Evolutionary conservation across 2,888 invertebrate genomes (phyloP), one percentile per base, ranked within the genome.

Genomic region (Vandiemenella viatica): DNA sequence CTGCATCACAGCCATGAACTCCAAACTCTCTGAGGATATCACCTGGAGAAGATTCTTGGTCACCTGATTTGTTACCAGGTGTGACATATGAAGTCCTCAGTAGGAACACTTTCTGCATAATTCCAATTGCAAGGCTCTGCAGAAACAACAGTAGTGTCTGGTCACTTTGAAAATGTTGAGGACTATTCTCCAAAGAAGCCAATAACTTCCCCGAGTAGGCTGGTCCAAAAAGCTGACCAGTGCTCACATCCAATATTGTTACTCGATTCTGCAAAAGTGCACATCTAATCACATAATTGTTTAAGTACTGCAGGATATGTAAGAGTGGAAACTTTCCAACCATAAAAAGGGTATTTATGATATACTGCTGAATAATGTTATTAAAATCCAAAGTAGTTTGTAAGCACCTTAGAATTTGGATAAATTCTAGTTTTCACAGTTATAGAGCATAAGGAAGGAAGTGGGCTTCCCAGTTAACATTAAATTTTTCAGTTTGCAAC

Each of bases 71-170:
- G 0, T 43, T 23, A 7, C 53, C 44, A 18, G 50, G 21, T 17
- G 50, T 47, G 5, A 49, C 48, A 5, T 47, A 45, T 10, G 55
- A 42, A 5, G 51, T 46, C 43, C 58, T 57, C 48, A 53, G 58
- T 38, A 59, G 54, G 38, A 57, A 59, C 1, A 60, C 53, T 50
- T 59, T 58, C 10, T 54, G 52, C 43, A 58, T 55, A 5, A 61
- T 54, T 18, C 55, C 54, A 4, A 54, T 46, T 8, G 59, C 55
- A 22, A 60, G 50, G 15, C 55, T 49, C 15, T 58, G 59, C 37
- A 59, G 50, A 40, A 54, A 56, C 1, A 57, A 47, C 6, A 58
- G 46, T 2, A 61, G 37, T n/a, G 54, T 56, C 5, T 57, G 53
- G 49, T 60, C 60, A 42, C 50, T 50, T n/a, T 46, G 32, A 19